Evolutionary conservation across 2,797 vertebrate genomes (phyloP).

Genomic region (Bovichtus variegatus): DNA sequence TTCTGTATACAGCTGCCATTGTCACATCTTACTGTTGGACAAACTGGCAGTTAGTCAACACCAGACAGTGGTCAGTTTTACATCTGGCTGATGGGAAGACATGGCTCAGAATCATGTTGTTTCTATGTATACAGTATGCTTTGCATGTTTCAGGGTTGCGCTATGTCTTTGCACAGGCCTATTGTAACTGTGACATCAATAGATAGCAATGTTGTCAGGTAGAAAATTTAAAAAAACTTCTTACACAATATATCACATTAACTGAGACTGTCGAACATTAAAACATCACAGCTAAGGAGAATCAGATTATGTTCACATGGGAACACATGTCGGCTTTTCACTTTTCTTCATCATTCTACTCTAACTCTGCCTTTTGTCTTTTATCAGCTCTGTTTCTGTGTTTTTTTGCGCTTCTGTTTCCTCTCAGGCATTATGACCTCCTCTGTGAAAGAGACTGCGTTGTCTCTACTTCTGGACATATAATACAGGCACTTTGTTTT

Average conservation of each 20-base stretch:
- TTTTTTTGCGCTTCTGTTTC: not conserved
- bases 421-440: conserved; percentile 37
- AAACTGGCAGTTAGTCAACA: not conserved
- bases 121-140: not conserved
- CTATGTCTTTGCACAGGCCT: not conserved
- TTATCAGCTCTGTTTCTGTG: not conserved
- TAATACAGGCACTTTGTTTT: conserved; percentile 53
- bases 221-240: conserved; percentile 19
- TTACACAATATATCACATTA: not conserved
- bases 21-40: not conserved
- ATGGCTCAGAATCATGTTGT: not conserved
- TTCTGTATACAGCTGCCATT: not conserved
- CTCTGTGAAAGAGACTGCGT: conserved; percentile 17
- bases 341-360: not conserved
- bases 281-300: not conserved
- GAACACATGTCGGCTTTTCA: conserved; percentile 4
- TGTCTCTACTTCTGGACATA: conserved; percentile 32
- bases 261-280: not conserved
- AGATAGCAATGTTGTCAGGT: not conserved
- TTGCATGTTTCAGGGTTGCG: not conserved
- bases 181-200: not conserved
- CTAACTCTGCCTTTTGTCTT: not conserved
- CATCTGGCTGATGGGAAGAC: not conserved
- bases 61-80: not conserved
- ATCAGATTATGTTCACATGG: not conserved